Evolutionary conservation across 2,888 invertebrate species (phyloP).

Genomic region (Hypsopygia costalis): DNA sequence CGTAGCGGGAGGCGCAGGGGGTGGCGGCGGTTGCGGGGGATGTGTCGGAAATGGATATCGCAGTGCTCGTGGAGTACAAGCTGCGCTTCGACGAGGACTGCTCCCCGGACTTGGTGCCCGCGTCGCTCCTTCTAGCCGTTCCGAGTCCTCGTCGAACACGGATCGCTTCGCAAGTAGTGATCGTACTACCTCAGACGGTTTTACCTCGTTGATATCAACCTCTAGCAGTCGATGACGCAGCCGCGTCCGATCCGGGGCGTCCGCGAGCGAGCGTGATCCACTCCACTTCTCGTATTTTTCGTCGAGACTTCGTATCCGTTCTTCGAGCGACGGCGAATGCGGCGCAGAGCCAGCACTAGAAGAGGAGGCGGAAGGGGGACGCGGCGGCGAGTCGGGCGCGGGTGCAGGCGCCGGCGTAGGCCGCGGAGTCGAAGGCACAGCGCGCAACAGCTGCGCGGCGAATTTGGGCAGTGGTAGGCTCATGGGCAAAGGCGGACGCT

Average conservation of each 20-base stretch:
- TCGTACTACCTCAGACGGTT: slow-evolving; percentile 96
- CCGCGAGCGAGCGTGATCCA: slow-evolving; percentile 80
- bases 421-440: slow-evolving; percentile 71
- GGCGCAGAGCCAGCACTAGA: slow-evolving; percentile 88
- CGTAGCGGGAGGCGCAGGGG: slow-evolving; percentile 14
- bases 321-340: slow-evolving; percentile 89
- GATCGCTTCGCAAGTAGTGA: slow-evolving; percentile 95
- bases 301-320: slow-evolving; percentile 94
- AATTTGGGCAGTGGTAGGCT: slow-evolving; percentile 94
- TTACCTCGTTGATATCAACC: slow-evolving; percentile 88
- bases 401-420: slow-evolving; percentile 65
- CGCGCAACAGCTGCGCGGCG: slow-evolving; percentile 84
- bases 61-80: slow-evolving; percentile 70
- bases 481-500: slow-evolving; percentile 84
- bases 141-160: slow-evolving; percentile 97
- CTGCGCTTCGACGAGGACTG: slow-evolving; percentile 56
- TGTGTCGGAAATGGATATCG: slow-evolving; percentile 91
- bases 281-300: slow-evolving; percentile 97
- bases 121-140: slow-evolving; percentile 93
- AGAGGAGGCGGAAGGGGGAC: slow-evolving; percentile 87
- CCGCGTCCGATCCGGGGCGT: slow-evolving; percentile 80
- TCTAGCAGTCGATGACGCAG: slow-evolving; percentile 88
- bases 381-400: slow-evolving; percentile 84
- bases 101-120: slow-evolving; percentile 85
- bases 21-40: slow-evolving; percentile 67